These are phyloP conservation scores for Pemphigus obesinymphae DNA, from an alignment of 1,140 invertebrate species.

Conservation along the genomic window DNA sequence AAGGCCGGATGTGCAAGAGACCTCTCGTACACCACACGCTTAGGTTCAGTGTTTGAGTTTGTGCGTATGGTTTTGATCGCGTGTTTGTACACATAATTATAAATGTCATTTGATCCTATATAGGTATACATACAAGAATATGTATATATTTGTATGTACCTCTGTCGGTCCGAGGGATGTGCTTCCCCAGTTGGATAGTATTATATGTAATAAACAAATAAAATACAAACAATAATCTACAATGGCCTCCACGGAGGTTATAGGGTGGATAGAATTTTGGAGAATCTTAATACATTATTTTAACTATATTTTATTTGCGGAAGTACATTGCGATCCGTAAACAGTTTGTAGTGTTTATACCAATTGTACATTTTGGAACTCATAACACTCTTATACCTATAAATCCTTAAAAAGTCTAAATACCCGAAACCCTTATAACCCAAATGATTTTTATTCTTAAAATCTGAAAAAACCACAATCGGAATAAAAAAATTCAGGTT, in stretches of 20 bases:
- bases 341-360: not conserved
- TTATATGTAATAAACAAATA: not conserved
- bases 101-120: not conserved
- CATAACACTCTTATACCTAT: no score
- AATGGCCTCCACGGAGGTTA: conserved; percentile 16
- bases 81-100: conserved; percentile 16
- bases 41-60: not conserved
- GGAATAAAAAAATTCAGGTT: no score
- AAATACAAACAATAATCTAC: not conserved
- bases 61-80: conserved; percentile 10
- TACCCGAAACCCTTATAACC: no score
- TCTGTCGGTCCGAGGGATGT: not conserved
- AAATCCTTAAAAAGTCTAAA: no score
- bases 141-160: not conserved
- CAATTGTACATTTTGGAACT: not conserved
- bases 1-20: not conserved
- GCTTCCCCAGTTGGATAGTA: conserved; percentile 1
- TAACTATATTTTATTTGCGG: no score
- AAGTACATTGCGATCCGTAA: not conserved
- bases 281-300: no score
- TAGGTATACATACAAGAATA: not conserved
- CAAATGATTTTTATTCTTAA: no score
- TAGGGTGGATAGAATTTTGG: no score
- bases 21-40: not conserved
- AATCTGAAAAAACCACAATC: no score